Percentiles rank a stretch among this genome's conserved stretches.
Evolutionary conservation across 2,888 invertebrate genomes (phyloP).

Genomic region (Epistrophe grossulariae): DNA sequence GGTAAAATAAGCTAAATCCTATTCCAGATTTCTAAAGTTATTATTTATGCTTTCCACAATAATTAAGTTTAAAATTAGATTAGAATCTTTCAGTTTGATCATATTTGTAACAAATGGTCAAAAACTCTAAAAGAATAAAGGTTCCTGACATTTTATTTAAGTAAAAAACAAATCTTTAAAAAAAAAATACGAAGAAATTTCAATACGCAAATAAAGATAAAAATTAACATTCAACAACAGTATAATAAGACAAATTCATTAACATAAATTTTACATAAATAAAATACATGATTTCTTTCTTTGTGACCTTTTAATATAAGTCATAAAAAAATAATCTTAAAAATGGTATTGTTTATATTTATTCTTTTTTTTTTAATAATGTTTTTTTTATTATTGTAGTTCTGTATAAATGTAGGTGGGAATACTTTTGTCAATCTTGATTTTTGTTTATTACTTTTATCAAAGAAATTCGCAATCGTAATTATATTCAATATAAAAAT

Average conservation of each 20-base stretch:
- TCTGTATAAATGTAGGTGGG: neutral
- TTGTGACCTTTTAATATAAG: neutral
- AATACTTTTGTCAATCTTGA: neutral
- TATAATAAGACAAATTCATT: neutral
- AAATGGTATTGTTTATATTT: neutral
- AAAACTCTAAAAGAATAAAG: too few species aligned
- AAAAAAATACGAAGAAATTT: neutral
- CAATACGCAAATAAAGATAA: neutral
- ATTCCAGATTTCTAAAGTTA: too few species aligned
- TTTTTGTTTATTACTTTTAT: neutral
- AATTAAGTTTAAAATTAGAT: too few species aligned
- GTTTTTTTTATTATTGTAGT: too few species aligned
- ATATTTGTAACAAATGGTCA: too few species aligned
- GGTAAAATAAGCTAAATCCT: too few species aligned
- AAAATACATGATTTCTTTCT: neutral
- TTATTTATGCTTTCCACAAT: too few species aligned
- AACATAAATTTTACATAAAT: slow-evolving; percentile 14
- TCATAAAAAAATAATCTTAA: neutral
- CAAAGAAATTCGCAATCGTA: neutral
- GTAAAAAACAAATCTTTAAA: neutral
- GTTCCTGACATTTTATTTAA: neutral
- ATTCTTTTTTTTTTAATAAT: neutral
- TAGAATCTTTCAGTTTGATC: too few species aligned
- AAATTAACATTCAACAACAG: neutral
- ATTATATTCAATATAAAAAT: slow-evolving; percentile 6